Evolutionary conservation across 2,888 invertebrate species (phyloP).

Genomic region (Lepidochitona cinerea): DNA sequence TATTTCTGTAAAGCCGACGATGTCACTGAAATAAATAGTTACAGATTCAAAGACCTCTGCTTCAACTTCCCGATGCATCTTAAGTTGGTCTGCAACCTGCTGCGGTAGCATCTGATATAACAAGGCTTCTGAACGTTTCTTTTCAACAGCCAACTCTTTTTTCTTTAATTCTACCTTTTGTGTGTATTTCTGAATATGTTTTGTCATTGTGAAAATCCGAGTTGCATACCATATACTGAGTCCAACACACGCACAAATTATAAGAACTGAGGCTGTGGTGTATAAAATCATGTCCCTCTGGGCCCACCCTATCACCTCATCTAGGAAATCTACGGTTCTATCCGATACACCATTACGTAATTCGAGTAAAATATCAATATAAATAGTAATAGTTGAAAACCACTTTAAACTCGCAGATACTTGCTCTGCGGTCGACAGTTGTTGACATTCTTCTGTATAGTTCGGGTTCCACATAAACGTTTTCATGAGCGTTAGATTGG

Average conservation of each 20-base stretch:
- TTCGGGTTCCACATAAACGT: not conserved
- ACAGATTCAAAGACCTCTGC: conserved; percentile 1
- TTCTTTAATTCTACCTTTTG: not conserved
- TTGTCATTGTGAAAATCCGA: not conserved
- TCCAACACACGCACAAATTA: not conserved
- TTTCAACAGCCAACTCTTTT: not conserved
- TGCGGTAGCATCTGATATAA: conserved; percentile 3
- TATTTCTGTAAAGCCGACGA: conserved; percentile 3
- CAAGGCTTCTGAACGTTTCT: not conserved
- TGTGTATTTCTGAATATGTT: not conserved
- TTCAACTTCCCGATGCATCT: not conserved
- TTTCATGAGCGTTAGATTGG: not conserved
- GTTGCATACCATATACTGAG: conserved; percentile 5
- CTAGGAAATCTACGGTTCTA: not conserved
- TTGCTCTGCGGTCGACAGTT: not conserved
- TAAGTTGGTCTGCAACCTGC: conserved; percentile 4
- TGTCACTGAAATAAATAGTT: conserved; percentile 4
- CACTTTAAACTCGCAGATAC: not conserved
- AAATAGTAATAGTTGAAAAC: not conserved
- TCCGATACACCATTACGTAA: not conserved
- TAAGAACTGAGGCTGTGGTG: not conserved
- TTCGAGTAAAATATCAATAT: not conserved
- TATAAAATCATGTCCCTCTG: not conserved
- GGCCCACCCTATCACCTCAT: not conserved
- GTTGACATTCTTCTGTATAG: not conserved